Percentiles rank a stretch among this genome's conserved stretches.
Conservation (phyloP, 2,113 vertebrate species). For the Hippocampus guttulatus region DNA sequence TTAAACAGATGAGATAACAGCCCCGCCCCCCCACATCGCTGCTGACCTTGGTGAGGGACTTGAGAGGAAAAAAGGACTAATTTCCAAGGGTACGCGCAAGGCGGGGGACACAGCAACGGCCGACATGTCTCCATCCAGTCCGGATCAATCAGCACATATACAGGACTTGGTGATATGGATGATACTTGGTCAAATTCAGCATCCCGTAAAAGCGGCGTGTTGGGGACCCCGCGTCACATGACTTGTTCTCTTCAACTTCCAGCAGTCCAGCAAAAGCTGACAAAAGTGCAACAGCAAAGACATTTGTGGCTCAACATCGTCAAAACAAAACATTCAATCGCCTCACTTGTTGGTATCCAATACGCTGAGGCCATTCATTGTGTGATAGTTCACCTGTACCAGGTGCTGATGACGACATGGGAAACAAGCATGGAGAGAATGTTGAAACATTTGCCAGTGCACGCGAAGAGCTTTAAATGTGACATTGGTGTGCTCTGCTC, state of each 20-base stretch:
- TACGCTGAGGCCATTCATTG: constrained; percentile 56
- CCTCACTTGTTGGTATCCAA: background rate
- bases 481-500: constrained; percentile 17
- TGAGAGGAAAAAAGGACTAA: constrained; percentile 35
- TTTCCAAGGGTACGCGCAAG: constrained; percentile 40
- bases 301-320: constrained; percentile 57
- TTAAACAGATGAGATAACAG: constrained; percentile 49
- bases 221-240: constrained; percentile 11
- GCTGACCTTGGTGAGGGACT: constrained; percentile 47
- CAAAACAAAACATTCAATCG: constrained; percentile 26
- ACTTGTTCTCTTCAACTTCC: constrained; percentile 28
- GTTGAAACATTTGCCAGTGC: constrained; percentile 26
- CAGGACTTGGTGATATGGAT: constrained; percentile 20
- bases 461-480: constrained; percentile 22
- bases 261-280: constrained; percentile 42
- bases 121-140: constrained; percentile 32
- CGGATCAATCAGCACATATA: constrained; percentile 34
- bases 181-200: constrained; percentile 17
- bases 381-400: constrained; percentile 24
- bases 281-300: constrained; percentile 63
- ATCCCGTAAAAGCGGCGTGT: background rate
- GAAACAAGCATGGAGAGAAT: constrained; percentile 27
- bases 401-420: constrained; percentile 18
- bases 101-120: background rate
- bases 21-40: constrained; percentile 53